Conservation (phyloP, 2,113 vertebrate genomes). For the Salvelinus fontinalis region DNA sequence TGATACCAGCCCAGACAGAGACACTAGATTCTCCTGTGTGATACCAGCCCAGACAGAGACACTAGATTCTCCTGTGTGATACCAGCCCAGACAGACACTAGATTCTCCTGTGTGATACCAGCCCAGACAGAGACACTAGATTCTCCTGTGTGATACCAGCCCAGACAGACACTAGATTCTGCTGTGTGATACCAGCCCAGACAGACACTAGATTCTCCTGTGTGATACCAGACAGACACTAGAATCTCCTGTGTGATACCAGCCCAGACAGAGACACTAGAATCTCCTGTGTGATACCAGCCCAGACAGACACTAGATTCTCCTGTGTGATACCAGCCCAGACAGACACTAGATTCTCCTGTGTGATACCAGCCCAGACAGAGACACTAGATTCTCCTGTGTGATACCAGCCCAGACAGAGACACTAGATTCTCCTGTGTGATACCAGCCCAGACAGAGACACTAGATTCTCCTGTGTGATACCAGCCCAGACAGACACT, state of each 20-base stretch:
- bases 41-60: too few species aligned
- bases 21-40: too few species aligned
- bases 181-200: too few species aligned
- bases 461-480: too few species aligned
- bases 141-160: neutral
- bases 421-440: neutral
- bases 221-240: conserved; percentile 2
- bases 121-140: neutral
- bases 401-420: conserved; percentile 7
- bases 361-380: too few species aligned
- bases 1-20: conserved; percentile 5
- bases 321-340: conserved; percentile 4
- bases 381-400: neutral
- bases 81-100: conserved; percentile 1
- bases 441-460: conserved; percentile 8
- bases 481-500: too few species aligned
- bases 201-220: neutral
- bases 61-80: neutral
- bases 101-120: too few species aligned
- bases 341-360: neutral
- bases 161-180: neutral
- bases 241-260: too few species aligned
- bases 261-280: neutral
- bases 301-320: neutral
- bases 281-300: too few species aligned